These are phyloP conservation scores for Drosophila affinis DNA, from an alignment of 2,888 invertebrate species.

Conservation along the genomic window DNA sequence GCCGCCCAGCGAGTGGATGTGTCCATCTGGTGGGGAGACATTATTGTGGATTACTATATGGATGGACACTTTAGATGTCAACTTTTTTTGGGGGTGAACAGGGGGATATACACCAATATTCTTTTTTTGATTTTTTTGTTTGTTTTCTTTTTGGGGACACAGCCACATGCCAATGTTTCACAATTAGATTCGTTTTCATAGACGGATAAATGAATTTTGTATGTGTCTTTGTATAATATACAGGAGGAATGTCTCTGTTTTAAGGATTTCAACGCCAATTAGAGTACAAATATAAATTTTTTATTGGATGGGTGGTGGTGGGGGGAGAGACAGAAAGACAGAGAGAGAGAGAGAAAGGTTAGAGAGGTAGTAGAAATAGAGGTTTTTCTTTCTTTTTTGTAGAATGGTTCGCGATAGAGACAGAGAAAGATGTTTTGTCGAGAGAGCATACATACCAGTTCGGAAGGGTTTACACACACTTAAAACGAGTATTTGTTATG, in stretches of 20 bases:
- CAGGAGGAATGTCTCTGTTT: slow-evolving; percentile 47
- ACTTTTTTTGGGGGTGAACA: slow-evolving; percentile 13
- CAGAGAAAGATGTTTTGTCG: slow-evolving; percentile 32
- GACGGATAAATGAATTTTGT: slow-evolving; percentile 35
- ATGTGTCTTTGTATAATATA: slow-evolving; percentile 55
- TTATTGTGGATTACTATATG: neutral
- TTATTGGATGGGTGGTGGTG: slow-evolving; percentile 2
- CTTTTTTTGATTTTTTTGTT: slow-evolving; percentile 29
- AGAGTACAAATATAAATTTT: slow-evolving; percentile 9
- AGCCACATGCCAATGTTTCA: slow-evolving; percentile 74
- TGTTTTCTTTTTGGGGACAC: slow-evolving; percentile 47
- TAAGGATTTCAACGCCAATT: slow-evolving; percentile 17
- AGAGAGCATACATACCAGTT: slow-evolving; percentile 78
- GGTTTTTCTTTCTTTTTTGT: slow-evolving; percentile 2
- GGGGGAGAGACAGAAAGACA: slow-evolving; percentile 26
- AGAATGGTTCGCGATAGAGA: slow-evolving; percentile 30
- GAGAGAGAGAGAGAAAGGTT: slow-evolving; percentile 8
- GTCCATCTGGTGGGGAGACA: slow-evolving; percentile 86
- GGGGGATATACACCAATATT: slow-evolving; percentile 45
- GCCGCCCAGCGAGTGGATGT: slow-evolving; percentile 92
- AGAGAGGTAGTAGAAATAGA: slow-evolving; percentile 17
- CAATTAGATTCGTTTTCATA: slow-evolving; percentile 66
- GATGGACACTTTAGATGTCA: slow-evolving; percentile 22
- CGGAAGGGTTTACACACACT: slow-evolving; percentile 72
- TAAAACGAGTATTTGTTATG: slow-evolving; percentile 61